These are phyloP conservation scores for Mya arenaria DNA, from an alignment of 1,140 invertebrate genomes.

Conservation along the genomic window DNA sequence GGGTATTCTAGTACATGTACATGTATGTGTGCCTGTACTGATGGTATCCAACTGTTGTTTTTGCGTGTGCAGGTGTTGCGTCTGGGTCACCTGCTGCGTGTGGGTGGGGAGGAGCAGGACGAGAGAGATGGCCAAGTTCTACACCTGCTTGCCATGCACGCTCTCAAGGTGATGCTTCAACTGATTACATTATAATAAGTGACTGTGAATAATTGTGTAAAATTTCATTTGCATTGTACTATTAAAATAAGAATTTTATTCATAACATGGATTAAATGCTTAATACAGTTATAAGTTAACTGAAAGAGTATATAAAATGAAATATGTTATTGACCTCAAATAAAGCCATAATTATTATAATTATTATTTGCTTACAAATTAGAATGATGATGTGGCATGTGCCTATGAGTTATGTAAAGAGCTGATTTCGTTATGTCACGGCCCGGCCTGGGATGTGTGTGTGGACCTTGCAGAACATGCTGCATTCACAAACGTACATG, in stretches of 20 bases:
- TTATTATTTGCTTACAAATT: conserved; percentile 35
- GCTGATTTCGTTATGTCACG: conserved; percentile 83
- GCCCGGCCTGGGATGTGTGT: conserved; percentile 83
- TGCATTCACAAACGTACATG: conserved; percentile 82
- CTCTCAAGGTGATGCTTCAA: conserved; percentile 84
- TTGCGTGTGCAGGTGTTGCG: conserved; percentile 82
- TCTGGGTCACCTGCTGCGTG: conserved; percentile 83
- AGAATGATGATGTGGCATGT: conserved; percentile 82
- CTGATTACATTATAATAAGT: too few species aligned
- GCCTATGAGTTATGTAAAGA: conserved; percentile 83
- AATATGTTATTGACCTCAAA: too few species aligned
- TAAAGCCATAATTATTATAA: too few species aligned
- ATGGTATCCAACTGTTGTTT: too few species aligned
- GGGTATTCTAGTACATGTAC: too few species aligned
- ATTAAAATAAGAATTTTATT: too few species aligned
- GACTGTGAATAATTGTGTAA: too few species aligned
- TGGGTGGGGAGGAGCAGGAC: conserved; percentile 80
- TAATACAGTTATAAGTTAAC: too few species aligned
- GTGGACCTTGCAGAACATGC: conserved; percentile 82
- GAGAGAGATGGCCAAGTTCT: conserved; percentile 84
- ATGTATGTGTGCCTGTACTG: too few species aligned
- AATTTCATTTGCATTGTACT: too few species aligned
- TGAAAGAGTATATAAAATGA: too few species aligned
- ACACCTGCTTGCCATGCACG: conserved; percentile 84
- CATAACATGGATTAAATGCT: too few species aligned